These are phyloP conservation scores for Maniola hyperantus DNA, from an alignment of 2,888 invertebrate genomes.

Conservation along the genomic window DNA sequence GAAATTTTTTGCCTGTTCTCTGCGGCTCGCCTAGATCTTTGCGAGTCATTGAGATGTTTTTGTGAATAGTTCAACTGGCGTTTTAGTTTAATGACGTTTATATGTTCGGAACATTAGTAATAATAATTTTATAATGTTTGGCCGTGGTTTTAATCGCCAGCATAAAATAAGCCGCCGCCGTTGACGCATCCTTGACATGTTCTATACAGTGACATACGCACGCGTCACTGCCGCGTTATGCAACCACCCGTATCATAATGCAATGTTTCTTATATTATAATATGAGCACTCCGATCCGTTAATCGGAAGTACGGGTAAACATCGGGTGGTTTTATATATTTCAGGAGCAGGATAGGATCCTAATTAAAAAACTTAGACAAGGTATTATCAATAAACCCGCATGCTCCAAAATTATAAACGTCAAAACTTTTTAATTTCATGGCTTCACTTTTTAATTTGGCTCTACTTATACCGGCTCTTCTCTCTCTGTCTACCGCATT, in stretches of 20 bases:
- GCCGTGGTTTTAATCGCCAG: constrained; percentile 13
- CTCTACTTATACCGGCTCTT: background rate
- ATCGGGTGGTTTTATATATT: background rate
- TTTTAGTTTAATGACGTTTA: background rate
- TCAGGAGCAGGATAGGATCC: background rate
- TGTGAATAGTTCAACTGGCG: background rate
- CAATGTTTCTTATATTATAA: constrained; percentile 38
- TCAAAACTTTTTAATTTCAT: background rate
- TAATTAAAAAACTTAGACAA: background rate
- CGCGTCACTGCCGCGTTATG: constrained; percentile 56
- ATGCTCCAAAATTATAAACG: background rate
- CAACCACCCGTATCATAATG: constrained; percentile 62
- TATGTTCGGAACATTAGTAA: background rate
- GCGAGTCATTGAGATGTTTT: constrained; percentile 1
- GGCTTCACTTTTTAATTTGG: background rate
- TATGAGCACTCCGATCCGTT: constrained; percentile 17
- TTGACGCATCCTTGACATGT: constrained; percentile 74
- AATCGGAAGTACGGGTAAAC: constrained; percentile 2
- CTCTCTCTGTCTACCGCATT: background rate
- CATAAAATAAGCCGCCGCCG: constrained; percentile 34
- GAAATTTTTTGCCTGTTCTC: background rate
- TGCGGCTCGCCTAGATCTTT: background rate
- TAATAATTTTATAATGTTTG: background rate
- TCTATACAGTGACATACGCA: constrained; percentile 45
- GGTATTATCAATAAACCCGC: background rate